Base-by-base conservation (phyloP, 2,113 vertebrate species). In the Meriones unguiculatus region DNA sequence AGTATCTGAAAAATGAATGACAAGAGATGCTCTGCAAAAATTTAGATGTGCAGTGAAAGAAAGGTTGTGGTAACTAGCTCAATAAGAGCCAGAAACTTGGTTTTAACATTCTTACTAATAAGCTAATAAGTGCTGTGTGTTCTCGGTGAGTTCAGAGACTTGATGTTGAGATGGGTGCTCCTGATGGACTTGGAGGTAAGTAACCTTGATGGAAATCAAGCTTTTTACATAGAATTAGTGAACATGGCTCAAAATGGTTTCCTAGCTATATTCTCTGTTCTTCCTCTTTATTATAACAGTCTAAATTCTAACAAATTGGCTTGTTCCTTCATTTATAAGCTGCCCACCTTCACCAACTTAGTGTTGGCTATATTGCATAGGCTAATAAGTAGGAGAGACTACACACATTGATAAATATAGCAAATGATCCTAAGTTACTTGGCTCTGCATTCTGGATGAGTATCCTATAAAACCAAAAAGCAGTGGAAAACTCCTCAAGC, bases 171-270 rank as follows among this genome's bases (percentile, higher is more conserved):
- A 28, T 24, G 11, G 25, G 14, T 38, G 17, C 90, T 93, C 13
- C 28, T 81, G 41, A 95, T 82, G 86, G n/a, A 82, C 32, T 35
- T 28, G 64, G 41, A 90, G 91, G n/a, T 92, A 82, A 94, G 85
- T 96, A 57, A 84, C n/a, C 4, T 84, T 95, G n/a, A 62, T 76
- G 77, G 70, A 84, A n/a, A 57, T 41, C 80, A 87, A 64, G 35
- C 7, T 91, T 2, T 93, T 84, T 91, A 28, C 62, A 52, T 57
- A 94, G 38, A 59, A 24, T 93, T 4, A 92, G n/a, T 24, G 10
- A 10, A 95, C 75, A 20, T 50, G 38, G 41, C 64, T 69, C 30
- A 87, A 17, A 52, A 70, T 69, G 18, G 11, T 87, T 46, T 87
- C 32, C 35, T 13, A 46, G 17, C 20, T 80, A 20, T 20, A 87